Evolutionary conservation across 1,140 invertebrate species (phyloP), one percentile per base, ranked within the genome.

Genomic region (Dinothrombium tinctorium): DNA sequence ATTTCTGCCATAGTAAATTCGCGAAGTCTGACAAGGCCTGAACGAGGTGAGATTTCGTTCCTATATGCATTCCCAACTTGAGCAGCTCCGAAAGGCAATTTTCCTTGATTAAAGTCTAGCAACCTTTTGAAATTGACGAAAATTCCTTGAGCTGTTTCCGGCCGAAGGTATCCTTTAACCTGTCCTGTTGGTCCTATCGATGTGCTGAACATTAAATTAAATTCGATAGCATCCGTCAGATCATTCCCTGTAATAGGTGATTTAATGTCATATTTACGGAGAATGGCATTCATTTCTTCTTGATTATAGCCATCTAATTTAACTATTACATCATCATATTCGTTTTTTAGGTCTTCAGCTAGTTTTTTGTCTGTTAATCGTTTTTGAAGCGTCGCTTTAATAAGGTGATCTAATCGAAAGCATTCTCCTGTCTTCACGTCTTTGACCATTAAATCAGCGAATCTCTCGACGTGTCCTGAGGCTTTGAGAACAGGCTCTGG

Each of bases 1-100:
- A 99, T 99, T 66, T 99, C 94, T 35, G 90, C 92, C 89, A 99
- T 95, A 0, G 89, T 96, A 54, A 99, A 99, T 57, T 99, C 94
- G 53, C 65, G 60, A 2, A 98, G 89, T 54, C 92, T 68, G 14
- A 99, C 75, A 8, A 99, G 64, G 1, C 92, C 92, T 52, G 90
- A 92, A 38, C 92, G 65, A 12, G 94, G 94, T 0, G 92, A 98
- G 47, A 99, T 99, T 68, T 99, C 94, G 66, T 99, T 99, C 48
- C 94, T 70, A 56, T 98, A 99, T 1, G 92, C 76, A 54, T 90
- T 87, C 20, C 92, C 84, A 47, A 94, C 90, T 63, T 96, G 90
- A 8, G 94, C 90, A 43, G 83, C 89, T 46, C 90, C 90, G 66
- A 99, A 99, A 33, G 94, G 94, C 9, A 99, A 58, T 51, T 72